phyloP scores from a whole-genome alignment of 2,797 vertebrate species.

The Pelodytes ibericus region DNA sequence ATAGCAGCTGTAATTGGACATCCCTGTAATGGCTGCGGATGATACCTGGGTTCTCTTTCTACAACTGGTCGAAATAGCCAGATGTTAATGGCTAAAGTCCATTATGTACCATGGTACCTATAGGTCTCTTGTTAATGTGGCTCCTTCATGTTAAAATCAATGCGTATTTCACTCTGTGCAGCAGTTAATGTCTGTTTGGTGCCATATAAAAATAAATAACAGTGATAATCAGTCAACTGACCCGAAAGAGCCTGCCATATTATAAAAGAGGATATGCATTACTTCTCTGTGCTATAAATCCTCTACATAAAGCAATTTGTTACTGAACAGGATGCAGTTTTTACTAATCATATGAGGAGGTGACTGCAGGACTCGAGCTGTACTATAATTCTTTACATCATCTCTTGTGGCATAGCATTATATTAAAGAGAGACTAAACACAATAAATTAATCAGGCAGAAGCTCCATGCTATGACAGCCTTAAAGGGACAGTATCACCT shows the following conservation, averaged over 20 bases:
- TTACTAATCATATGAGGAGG: background rate
- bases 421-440: no score
- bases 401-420: background rate
- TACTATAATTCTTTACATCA: background rate
- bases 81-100: background rate
- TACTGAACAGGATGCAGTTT: background rate
- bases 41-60: no score
- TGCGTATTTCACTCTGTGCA: background rate
- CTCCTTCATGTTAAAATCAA: background rate
- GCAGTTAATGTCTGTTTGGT: background rate
- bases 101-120: background rate
- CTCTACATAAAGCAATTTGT: background rate
- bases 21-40: no score
- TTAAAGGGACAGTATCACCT: no score
- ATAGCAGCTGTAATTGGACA: no score
- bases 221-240: slow-evolving; percentile 1
- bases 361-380: background rate
- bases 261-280: background rate
- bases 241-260: background rate
- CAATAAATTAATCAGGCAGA: no score
- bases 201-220: slow-evolving; percentile 19
- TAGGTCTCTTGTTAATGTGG: background rate
- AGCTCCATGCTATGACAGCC: no score
- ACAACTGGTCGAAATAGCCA: no score
- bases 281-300: background rate